Percentiles rank a stretch among this genome's conserved stretches.
phyloP scores from a whole-genome alignment of 2,888 invertebrate species.

The Aspidapion aeneum region DNA sequence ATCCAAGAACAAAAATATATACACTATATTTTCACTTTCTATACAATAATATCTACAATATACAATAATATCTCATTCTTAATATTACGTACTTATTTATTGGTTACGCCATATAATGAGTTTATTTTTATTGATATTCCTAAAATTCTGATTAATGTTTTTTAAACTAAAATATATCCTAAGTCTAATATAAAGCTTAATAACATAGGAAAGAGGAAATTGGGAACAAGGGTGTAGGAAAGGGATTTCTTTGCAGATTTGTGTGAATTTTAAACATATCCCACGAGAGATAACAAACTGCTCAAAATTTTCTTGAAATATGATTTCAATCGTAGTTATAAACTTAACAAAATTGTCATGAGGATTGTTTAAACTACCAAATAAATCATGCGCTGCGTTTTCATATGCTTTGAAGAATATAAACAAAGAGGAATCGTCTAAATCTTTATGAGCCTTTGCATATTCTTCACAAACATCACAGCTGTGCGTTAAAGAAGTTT shows the following conservation, averaged over 20 bases:
- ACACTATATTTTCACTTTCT: too few species aligned
- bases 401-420: conserved; percentile 14
- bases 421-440: conserved; percentile 14
- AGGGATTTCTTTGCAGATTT: neutral
- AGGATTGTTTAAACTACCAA: conserved; percentile 11
- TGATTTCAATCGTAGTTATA: conserved; percentile 10
- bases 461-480: conserved; percentile 10
- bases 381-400: conserved; percentile 3
- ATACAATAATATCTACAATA: too few species aligned
- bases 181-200: neutral
- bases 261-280: neutral
- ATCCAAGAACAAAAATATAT: neutral
- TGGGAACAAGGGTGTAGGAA: neutral
- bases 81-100: too few species aligned
- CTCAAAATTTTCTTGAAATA: conserved; percentile 13
- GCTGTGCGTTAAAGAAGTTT: conserved; percentile 3
- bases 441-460: conserved; percentile 3
- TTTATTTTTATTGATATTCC: neutral
- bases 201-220: neutral
- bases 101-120: neutral
- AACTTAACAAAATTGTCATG: conserved; percentile 11
- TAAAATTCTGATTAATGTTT: neutral
- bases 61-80: too few species aligned
- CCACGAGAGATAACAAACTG: neutral
- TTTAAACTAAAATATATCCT: neutral